phyloP scores from a whole-genome alignment of 1,140 invertebrate species.

The Bombus cullumanus region DNA sequence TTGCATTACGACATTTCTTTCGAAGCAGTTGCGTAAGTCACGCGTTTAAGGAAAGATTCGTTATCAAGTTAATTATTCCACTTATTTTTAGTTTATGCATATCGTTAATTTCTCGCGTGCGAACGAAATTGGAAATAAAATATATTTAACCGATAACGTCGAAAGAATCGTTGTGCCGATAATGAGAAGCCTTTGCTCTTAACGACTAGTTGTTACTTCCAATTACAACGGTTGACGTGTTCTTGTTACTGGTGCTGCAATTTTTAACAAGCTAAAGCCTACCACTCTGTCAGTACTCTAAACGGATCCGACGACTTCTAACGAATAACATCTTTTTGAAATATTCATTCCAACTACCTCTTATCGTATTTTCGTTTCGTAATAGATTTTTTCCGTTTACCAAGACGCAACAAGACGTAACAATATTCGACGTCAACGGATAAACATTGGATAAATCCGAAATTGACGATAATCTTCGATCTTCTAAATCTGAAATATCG shows the following conservation, averaged over 20 bases:
- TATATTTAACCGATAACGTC: background rate
- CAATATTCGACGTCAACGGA: background rate
- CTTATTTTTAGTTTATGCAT: no score
- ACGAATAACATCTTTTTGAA: background rate
- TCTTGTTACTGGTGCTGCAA: background rate
- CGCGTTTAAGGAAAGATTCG: no score
- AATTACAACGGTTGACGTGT: background rate
- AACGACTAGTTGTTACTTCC: background rate
- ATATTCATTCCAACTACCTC: background rate
- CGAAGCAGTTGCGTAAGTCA: background rate
- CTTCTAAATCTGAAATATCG: no score
- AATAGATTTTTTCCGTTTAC: background rate
- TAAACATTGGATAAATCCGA: background rate
- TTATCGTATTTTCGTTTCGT: background rate
- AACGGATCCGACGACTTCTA: background rate
- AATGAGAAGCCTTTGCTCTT: background rate
- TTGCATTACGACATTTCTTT: no score
- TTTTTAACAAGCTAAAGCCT: conserved; percentile 6
- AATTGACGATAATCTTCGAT: no score
- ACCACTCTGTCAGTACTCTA: background rate
- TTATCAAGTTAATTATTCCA: background rate
- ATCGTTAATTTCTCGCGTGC: no score
- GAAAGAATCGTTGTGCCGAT: background rate
- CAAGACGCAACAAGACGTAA: no score
- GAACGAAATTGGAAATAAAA: background rate